Conservation (phyloP, 2,888 invertebrate species). For the Caenorhabditis sp. region DNA sequence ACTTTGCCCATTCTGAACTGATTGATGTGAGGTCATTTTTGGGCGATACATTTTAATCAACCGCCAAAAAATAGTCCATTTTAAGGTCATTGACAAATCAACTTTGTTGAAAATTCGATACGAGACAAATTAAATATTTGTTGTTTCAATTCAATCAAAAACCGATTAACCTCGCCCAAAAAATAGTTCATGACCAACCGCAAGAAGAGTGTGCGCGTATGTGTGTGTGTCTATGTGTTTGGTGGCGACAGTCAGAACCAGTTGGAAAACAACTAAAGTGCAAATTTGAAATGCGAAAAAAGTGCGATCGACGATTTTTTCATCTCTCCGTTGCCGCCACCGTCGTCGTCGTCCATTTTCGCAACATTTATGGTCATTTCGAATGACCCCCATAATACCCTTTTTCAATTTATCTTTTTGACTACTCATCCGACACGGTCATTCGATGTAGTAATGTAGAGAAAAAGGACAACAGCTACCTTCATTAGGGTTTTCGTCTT, state of each 20-base stretch:
- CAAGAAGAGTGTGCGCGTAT: background rate
- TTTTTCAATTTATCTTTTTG: background rate
- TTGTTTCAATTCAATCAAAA: background rate
- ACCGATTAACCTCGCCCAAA: background rate
- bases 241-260: constrained; percentile 1
- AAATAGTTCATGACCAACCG: background rate
- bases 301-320: background rate
- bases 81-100: background rate
- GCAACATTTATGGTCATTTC: constrained; percentile 1
- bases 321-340: background rate
- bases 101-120: background rate
- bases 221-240: background rate
- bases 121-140: background rate
- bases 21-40: background rate
- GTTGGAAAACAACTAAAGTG: background rate
- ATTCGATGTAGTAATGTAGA: background rate
- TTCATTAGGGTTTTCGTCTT: background rate
- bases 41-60: background rate
- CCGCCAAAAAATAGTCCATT: background rate
- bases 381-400: background rate
- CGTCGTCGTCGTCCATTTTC: background rate
- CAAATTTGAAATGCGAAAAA: background rate
- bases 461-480: background rate
- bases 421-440: constrained; percentile 1
- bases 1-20: background rate